Percentiles rank a stretch among this genome's conserved stretches.
phyloP scores from a whole-genome alignment of 2,113 vertebrate genomes.

The Gnathonemus echidnorhynchus region DNA sequence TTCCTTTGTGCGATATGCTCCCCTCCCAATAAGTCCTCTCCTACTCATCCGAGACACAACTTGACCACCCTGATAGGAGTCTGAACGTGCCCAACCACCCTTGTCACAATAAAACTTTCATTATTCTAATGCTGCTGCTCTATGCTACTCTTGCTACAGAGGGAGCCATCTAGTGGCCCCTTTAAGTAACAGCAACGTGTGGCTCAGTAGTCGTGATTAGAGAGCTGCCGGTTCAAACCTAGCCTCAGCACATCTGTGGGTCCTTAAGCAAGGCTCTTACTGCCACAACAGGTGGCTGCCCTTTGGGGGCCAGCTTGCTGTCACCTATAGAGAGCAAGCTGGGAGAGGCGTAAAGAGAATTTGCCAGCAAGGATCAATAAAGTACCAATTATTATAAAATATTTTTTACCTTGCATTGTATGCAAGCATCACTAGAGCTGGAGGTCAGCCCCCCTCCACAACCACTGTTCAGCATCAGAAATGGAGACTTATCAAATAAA shows the following conservation, averaged over 20 bases:
- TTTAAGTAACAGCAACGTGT: neutral
- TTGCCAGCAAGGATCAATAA: too few species aligned
- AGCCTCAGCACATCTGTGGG: too few species aligned
- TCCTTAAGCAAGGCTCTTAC: too few species aligned
- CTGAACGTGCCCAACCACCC: neutral
- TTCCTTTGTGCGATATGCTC: neutral
- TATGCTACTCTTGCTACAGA: neutral
- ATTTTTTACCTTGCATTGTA: neutral
- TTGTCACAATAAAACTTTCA: neutral
- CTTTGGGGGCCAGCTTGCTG: too few species aligned
- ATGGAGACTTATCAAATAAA: conserved; percentile 7
- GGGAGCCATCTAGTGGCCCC: neutral
- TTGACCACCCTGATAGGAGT: neutral
- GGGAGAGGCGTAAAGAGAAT: too few species aligned
- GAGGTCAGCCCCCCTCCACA: neutral
- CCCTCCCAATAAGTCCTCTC: neutral
- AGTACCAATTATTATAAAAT: too few species aligned
- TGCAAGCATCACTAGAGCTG: neutral
- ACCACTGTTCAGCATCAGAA: neutral
- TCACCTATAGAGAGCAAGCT: too few species aligned
- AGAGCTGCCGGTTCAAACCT: too few species aligned
- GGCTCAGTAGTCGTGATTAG: too few species aligned
- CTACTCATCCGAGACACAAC: neutral
- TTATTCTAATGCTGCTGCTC: neutral
- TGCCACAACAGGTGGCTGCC: too few species aligned